Conservation (phyloP, 2,113 vertebrate genomes). For the Anarhynchus alexandrinus region DNA sequence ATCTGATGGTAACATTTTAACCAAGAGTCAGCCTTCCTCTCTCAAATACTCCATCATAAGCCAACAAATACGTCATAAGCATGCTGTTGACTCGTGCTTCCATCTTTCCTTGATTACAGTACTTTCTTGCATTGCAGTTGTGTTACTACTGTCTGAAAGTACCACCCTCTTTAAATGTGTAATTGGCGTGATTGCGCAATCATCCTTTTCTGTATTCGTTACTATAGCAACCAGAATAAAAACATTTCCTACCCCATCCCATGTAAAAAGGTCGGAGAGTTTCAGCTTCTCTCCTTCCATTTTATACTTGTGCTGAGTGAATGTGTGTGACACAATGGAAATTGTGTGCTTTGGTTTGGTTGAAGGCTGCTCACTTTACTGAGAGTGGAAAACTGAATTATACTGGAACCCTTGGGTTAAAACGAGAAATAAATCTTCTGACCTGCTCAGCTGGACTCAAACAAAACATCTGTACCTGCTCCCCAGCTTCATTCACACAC, state of each 20-base stretch:
- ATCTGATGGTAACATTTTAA: background rate
- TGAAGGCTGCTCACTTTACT: background rate
- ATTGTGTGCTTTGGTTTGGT: background rate
- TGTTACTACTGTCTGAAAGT: background rate
- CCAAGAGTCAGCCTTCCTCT: background rate
- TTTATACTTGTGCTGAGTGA: background rate
- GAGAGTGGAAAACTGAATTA: background rate
- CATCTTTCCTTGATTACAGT: background rate
- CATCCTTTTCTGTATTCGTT: background rate
- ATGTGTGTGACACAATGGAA: background rate
- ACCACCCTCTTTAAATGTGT: background rate
- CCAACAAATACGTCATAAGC: background rate
- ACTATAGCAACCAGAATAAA: conserved; percentile 30
- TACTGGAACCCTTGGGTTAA: background rate
- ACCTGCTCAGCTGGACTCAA: background rate
- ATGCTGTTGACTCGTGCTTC: background rate
- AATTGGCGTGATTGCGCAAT: background rate
- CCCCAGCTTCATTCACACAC: background rate
- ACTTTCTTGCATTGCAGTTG: background rate
- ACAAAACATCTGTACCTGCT: background rate
- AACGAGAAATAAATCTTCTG: background rate
- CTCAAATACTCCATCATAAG: background rate
- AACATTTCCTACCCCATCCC: background rate
- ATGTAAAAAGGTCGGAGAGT: background rate
- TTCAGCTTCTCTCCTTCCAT: background rate